Evolutionary conservation across 1,140 invertebrate species (phyloP), one percentile per base, ranked within the genome.

Genomic region (Cylas formicarius): DNA sequence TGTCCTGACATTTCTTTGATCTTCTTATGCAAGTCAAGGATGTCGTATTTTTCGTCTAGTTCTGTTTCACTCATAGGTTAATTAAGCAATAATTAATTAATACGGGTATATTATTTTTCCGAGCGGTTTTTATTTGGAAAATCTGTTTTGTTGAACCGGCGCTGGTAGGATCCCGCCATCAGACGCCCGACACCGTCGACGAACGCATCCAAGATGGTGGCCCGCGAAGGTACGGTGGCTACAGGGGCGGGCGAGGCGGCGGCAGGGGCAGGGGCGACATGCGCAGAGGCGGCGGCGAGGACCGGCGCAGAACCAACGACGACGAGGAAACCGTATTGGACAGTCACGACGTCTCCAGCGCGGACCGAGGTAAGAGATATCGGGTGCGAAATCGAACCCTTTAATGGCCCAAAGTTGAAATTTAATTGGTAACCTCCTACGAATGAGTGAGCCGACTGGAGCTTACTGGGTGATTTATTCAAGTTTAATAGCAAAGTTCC

Each of bases 291-390:
- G 75, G 76, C 59, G 69, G 74, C 61, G 75, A 76, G 58, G 80
- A 75, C 55, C 69, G 73, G 49, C 80, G 81, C 44, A 69, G 84
- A 57, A 80, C 80, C 45, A 82, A 77, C 1, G 84, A 86, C 62
- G 84, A 88, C 43, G 84, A 86, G 61, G 82, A 83, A 52, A 85
- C 80, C 28, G 80, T 84, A 27, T 72, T 86, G 26, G 84, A 86
- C 62, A 84, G 78, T 64, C 81, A 82, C 64, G 82, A 84, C 53
- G 76, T 82, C 26, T 81, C 81, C 42, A 85, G 78, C 71, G 78
- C 82, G 29, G 83, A 86, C 66, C 71, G 81, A 78, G 82, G 83
- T 86, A 68, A 62, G 58, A 57, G 10, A 20, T 16, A 35, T 14
- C 36, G 19, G 7, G n/a, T 21, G 14, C n/a, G 32, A 18, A 33